Evolutionary conservation across 2,113 vertebrate species (phyloP).

Genomic region (Arizona elegans): DNA sequence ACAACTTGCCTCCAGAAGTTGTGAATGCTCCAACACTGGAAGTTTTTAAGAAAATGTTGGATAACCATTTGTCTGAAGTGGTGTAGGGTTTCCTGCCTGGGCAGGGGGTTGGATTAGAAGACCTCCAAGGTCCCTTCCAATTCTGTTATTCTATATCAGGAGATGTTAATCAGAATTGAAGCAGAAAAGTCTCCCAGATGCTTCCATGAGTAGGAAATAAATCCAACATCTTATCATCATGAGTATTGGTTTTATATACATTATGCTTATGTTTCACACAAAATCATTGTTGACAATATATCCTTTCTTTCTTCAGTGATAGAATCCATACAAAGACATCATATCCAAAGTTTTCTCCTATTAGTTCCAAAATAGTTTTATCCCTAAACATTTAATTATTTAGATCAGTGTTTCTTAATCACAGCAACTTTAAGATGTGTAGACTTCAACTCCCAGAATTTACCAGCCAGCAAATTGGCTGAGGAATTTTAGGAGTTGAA

Average conservation of each 20-base stretch:
- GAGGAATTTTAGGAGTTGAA: too few relatives aligned
- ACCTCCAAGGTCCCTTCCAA: too few relatives aligned
- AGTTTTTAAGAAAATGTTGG: too few relatives aligned
- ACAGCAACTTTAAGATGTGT: too few relatives aligned
- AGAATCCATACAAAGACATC: background rate
- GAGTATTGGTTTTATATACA: background rate
- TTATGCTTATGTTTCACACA: background rate
- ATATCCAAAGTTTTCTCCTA: background rate
- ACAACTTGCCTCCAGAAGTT: too few relatives aligned
- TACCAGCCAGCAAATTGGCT: too few relatives aligned
- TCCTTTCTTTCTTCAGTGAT: background rate
- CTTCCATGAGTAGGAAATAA: background rate
- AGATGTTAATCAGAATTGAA: constrained; percentile 57
- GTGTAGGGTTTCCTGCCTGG: too few relatives aligned
- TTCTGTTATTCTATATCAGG: background rate
- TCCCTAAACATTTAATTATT: background rate
- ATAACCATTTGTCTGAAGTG: too few relatives aligned
- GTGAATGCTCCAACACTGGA: too few relatives aligned
- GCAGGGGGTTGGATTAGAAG: too few relatives aligned
- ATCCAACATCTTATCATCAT: background rate
- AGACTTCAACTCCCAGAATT: too few relatives aligned
- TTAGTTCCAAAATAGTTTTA: background rate
- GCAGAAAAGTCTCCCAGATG: constrained; percentile 8
- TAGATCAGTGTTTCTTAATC: background rate
- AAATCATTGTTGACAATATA: background rate